Evolutionary conservation across 1,140 invertebrate genomes (phyloP).

Genomic region (Formica exsecta): DNA sequence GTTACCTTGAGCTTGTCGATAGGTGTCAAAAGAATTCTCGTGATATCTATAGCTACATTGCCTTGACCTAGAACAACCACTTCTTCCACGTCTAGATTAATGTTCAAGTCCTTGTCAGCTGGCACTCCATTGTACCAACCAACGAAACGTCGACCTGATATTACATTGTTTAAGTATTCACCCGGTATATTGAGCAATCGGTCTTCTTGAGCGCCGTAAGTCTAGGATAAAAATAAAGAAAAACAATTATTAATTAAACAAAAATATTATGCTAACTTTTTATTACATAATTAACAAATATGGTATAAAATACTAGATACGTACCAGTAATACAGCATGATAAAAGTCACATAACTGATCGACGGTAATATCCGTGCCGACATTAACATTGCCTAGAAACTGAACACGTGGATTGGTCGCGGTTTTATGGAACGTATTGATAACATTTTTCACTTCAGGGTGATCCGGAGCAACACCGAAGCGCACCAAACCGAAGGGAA

Average conservation of each 20-base stretch:
- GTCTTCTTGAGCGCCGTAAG: constrained; percentile 96
- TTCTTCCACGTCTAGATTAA: constrained; percentile 91
- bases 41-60: constrained; percentile 99
- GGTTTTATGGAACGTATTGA: constrained; percentile 97
- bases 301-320: constrained; percentile 74
- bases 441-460: constrained; percentile 99
- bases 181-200: constrained; percentile 93
- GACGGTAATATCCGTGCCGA: constrained; percentile 94
- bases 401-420: constrained; percentile 92
- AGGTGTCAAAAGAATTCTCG: constrained; percentile 94
- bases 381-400: constrained; percentile 96
- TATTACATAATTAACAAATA: too few relatives aligned
- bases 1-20: constrained; percentile 90
- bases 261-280: neutral
- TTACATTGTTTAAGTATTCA: constrained; percentile 93
- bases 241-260: constrained; percentile 28
- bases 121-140: constrained; percentile 99
- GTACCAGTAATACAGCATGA: constrained; percentile 95
- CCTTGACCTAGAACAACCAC: constrained; percentile 97
- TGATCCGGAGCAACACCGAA: constrained; percentile 99
- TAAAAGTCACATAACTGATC: constrained; percentile 93
- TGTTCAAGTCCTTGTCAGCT: constrained; percentile 89
- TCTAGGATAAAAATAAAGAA: constrained; percentile 85
- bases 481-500: constrained; percentile 98
- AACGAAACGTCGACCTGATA: constrained; percentile 96